These are phyloP conservation scores for Ptiloglossa arizonensis DNA, from an alignment of 1,140 invertebrate species.

Conservation along the genomic window DNA sequence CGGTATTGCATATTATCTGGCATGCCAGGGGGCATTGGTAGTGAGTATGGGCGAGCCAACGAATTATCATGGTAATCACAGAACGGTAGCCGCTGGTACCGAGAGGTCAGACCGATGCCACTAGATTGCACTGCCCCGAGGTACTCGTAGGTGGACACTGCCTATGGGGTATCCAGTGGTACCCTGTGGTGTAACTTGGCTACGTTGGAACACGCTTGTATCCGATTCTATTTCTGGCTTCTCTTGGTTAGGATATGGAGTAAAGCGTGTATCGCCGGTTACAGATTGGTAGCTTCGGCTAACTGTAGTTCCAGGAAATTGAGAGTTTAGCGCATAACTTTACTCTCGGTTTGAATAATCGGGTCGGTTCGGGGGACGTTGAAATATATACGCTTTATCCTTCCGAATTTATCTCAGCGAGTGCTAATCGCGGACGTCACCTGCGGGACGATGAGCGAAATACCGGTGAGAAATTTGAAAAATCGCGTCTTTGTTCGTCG, in stretches of 20 bases:
- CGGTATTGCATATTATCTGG: constrained; percentile 63
- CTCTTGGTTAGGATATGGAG: constrained; percentile 6
- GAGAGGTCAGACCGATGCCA: constrained; percentile 68
- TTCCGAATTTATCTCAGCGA: too few species aligned
- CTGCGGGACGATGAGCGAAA: too few species aligned
- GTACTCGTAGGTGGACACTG: constrained; percentile 59
- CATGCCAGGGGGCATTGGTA: constrained; percentile 50
- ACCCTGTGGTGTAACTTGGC: constrained; percentile 19
- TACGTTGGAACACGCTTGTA: not conserved
- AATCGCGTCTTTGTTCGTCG: too few species aligned
- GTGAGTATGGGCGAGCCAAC: constrained; percentile 59
- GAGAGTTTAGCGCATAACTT: not conserved
- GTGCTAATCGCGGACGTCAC: too few species aligned
- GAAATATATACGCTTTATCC: too few species aligned
- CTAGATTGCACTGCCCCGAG: constrained; percentile 57
- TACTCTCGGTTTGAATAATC: too few species aligned
- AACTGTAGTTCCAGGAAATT: not conserved
- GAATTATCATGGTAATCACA: constrained; percentile 72
- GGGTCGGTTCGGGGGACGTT: too few species aligned
- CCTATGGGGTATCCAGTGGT: constrained; percentile 47
- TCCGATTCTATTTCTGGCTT: constrained; percentile 20
- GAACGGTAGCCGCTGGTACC: constrained; percentile 67
- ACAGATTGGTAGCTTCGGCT: not conserved
- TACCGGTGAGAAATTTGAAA: too few species aligned
- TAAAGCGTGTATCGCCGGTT: not conserved